Conservation (phyloP, 2,888 invertebrate genomes). For the Lepidochrysops patricia region DNA sequence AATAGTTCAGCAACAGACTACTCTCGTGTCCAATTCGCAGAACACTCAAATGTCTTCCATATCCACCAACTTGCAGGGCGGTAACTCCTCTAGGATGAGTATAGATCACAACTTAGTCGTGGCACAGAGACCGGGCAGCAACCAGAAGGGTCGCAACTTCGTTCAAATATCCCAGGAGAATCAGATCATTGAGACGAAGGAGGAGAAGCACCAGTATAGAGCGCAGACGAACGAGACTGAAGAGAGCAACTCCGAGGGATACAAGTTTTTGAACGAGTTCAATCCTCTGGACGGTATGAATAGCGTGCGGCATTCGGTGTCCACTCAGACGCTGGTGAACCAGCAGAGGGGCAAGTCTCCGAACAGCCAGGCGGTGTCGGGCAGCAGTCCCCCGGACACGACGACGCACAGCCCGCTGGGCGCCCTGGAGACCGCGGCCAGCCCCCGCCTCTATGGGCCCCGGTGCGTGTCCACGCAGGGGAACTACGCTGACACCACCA, state of each 20-base stretch:
- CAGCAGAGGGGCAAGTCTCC: slow-evolving; percentile 43
- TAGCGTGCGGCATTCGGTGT: slow-evolving; percentile 78
- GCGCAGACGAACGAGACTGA: slow-evolving; percentile 27
- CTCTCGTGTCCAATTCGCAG: slow-evolving; percentile 82
- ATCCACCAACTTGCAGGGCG: slow-evolving; percentile 40
- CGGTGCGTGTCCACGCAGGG: slow-evolving; percentile 34
- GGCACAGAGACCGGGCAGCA: slow-evolving; percentile 40
- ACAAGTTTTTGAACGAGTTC: slow-evolving; percentile 39
- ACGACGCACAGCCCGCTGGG: slow-evolving; percentile 88
- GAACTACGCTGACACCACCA: slow-evolving; percentile 61
- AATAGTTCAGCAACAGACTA: slow-evolving; percentile 87
- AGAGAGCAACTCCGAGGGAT: slow-evolving; percentile 32
- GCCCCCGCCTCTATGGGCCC: slow-evolving; percentile 32
- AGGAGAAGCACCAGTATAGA: slow-evolving; percentile 27
- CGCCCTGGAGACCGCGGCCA: slow-evolving; percentile 50
- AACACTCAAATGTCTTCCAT: slow-evolving; percentile 46
- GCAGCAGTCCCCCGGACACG: slow-evolving; percentile 82
- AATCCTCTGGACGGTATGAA: slow-evolving; percentile 24
- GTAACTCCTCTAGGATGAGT: slow-evolving; percentile 61
- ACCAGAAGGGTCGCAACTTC: slow-evolving; percentile 36
- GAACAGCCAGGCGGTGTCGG: slow-evolving; percentile 35
- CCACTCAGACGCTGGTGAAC: slow-evolving; percentile 80
- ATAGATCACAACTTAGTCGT: slow-evolving; percentile 76
- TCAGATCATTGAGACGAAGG: slow-evolving; percentile 25
- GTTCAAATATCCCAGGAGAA: slow-evolving; percentile 32